Percentiles rank a stretch among this genome's conserved stretches.
Evolutionary conservation across 1,140 invertebrate genomes (phyloP).

Genomic region (Leucophenga varia): DNA sequence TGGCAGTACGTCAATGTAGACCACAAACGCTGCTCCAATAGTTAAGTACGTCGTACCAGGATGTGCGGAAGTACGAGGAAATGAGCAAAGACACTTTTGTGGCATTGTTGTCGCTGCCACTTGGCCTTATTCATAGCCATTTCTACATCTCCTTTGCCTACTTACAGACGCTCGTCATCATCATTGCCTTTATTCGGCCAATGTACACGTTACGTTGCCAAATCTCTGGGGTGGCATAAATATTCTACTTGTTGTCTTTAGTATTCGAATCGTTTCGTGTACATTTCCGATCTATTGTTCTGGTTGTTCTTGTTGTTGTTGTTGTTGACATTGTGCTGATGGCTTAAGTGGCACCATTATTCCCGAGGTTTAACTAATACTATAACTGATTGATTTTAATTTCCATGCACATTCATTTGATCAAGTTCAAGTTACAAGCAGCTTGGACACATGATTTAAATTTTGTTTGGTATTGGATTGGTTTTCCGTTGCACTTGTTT

Average conservation of each 20-base stretch:
- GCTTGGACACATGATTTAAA: no score
- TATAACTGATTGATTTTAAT: slow-evolving; percentile 56
- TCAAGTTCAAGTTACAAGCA: no score
- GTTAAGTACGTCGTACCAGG: no score
- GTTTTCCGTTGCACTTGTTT: background rate
- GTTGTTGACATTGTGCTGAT: slow-evolving; percentile 16
- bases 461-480: no score
- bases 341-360: slow-evolving; percentile 53
- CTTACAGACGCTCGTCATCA: slow-evolving; percentile 4
- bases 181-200: slow-evolving; percentile 19
- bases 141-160: no score
- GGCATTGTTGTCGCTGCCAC: slow-evolving; percentile 8
- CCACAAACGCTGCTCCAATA: no score
- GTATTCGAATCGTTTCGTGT: background rate
- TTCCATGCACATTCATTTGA: slow-evolving; percentile 41
- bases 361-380: slow-evolving; percentile 44
- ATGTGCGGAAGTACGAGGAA: slow-evolving; percentile 8
- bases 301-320: slow-evolving; percentile 10
- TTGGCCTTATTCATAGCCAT: no score
- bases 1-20: no score
- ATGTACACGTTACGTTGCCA: slow-evolving; percentile 18
- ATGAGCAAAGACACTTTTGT: slow-evolving; percentile 39
- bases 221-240: slow-evolving; percentile 52
- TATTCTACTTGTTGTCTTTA: slow-evolving; percentile 31
- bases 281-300: slow-evolving; percentile 1